These are phyloP conservation scores for Microcebus griseorufus DNA, from an alignment of 2,113 vertebrate genomes.

Conservation along the genomic window DNA sequence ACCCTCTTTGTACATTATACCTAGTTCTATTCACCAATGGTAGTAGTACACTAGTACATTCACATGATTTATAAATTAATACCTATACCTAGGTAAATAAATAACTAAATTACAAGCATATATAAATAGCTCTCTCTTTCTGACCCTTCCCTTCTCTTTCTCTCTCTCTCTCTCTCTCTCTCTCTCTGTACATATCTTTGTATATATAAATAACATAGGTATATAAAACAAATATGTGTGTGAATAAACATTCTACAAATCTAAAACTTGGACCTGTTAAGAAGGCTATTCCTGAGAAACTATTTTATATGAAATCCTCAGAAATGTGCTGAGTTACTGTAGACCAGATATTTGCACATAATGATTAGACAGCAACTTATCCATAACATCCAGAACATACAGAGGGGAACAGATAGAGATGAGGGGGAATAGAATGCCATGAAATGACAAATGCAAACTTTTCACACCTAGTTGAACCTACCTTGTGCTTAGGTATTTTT, in stretches of 20 bases:
- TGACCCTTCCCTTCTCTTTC: fast-evolving
- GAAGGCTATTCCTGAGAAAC: neutral
- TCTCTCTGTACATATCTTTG: neutral
- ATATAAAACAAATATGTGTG: neutral
- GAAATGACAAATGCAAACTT: neutral
- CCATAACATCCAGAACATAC: neutral
- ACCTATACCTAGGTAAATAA: neutral
- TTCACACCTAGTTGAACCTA: neutral
- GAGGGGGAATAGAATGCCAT: neutral
- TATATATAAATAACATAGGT: neutral
- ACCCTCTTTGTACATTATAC: neutral
- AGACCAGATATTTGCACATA: neutral
- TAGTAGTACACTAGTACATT: neutral
- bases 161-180: too few species aligned
- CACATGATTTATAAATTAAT: neutral
- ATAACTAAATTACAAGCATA: neutral
- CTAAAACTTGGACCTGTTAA: neutral
- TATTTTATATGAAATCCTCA: neutral
- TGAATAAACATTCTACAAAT: neutral
- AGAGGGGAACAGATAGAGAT: neutral
- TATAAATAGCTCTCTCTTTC: neutral
- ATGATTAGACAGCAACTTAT: neutral
- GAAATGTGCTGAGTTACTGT: neutral
- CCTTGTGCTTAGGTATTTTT: neutral
- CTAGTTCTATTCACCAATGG: neutral